Base-by-base conservation (phyloP, 2,888 invertebrate genomes). In the Elgonia sp. region DNA sequence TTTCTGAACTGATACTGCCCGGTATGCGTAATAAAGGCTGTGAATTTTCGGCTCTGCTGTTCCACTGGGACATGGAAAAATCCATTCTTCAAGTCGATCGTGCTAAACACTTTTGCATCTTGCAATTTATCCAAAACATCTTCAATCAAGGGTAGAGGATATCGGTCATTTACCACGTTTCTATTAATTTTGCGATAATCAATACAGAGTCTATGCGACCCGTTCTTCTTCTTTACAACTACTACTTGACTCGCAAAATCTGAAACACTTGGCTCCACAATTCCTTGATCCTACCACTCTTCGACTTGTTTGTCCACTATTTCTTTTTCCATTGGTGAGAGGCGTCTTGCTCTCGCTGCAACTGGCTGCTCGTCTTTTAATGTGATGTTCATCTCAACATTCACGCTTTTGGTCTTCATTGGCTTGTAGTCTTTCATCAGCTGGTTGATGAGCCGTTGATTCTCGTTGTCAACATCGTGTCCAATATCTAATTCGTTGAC, bases 211-310 rank as follows among this genome's bases (percentile, higher is more conserved):
- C 91, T 75, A 0, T 72, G 65, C 9, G 65, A 20, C 12, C 89
- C 90, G 39, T 90, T 79, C 53, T 91, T 89, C 79, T 90, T 91
- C 12, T 57, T 85, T 0, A 89, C 90, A 14, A 91, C 46, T 0
- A 91, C 87, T 1, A 92, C 82, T 9, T 88, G 91, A 18, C 90
- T 91, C 9, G 90, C 91, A 55, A 90, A 91, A 0, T 90, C 89
- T 0, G 91, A 91, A 7, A 14, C 46, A 46, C 46, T 46, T 46
- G 10, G 46, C 14, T 46, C 46, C 14, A 46, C 14, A 12, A 46
- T 14, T 2, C 14, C 46, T 10, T 46, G 12, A 46, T 12, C 46
- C 14, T 5, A 46, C 46, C 46, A 46, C 10, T 12, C 14, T 46
- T 46, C 5, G 2, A 46, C 46, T 46, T 46, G 46, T 46, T 46